Conservation (phyloP, 2,113 vertebrate genomes). For the Gopherus evgoodei region DNA sequence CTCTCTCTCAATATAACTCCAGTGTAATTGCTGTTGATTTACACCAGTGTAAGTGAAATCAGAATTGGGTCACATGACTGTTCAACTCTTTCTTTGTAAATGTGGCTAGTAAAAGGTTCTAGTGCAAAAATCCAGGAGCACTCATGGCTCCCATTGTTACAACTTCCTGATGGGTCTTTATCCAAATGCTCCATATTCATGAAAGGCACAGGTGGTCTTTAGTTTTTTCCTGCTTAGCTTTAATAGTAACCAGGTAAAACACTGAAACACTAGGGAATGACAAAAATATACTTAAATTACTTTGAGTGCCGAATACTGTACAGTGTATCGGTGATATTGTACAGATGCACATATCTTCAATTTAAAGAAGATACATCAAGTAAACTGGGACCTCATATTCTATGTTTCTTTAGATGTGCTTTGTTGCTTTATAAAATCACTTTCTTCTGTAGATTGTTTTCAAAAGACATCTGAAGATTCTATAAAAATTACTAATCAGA, state of each 20-base stretch:
- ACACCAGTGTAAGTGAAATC: neutral
- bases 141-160: neutral
- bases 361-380: neutral
- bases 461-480: neutral
- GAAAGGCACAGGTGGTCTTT: neutral
- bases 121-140: neutral
- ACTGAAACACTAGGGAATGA: neutral
- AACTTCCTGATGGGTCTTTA: neutral
- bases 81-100: neutral
- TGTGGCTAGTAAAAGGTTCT: neutral
- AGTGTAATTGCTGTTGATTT: neutral
- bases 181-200: neutral
- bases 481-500: neutral
- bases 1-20: too few species aligned
- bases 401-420: neutral
- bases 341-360: neutral
- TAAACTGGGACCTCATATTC: neutral
- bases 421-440: neutral
- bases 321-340: neutral
- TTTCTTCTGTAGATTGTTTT: neutral
- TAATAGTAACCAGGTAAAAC: neutral
- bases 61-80: neutral
- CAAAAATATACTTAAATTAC: neutral
- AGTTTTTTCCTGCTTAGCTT: neutral
- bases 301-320: neutral